A percentile compares a stretch with the other conserved stretches of the same genome.
These are phyloP conservation scores for Crocuta crocuta DNA, from an alignment of 2,113 vertebrate species.

Conservation along the genomic window DNA sequence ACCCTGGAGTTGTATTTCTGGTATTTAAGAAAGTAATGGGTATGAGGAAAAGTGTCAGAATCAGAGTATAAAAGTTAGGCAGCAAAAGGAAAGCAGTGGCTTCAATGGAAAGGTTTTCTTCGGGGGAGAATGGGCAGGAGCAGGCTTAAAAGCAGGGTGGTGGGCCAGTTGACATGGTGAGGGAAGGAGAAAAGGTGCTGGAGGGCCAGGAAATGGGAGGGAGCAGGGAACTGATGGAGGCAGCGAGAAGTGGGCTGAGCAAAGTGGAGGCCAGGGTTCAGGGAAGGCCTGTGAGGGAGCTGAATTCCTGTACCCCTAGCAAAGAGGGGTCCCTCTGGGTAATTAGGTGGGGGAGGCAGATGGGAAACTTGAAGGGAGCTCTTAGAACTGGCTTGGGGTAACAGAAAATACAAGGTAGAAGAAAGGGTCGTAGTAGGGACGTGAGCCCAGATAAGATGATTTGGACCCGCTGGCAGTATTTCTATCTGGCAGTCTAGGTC, in stretches of 20 bases:
- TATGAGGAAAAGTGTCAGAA: slow-evolving; percentile 12
- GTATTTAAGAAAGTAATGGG: slow-evolving; percentile 30
- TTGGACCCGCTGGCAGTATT: neutral
- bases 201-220: neutral
- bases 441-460: neutral
- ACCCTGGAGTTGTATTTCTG: neutral
- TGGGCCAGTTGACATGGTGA: neutral
- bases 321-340: neutral
- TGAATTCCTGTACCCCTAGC: neutral
- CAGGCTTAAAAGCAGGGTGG: neutral
- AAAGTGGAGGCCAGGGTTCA: neutral
- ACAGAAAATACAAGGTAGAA: neutral
- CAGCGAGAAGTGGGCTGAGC: neutral
- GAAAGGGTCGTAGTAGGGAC: neutral
- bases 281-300: neutral
- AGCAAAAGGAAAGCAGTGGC: neutral
- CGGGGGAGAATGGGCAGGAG: neutral
- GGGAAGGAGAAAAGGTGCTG: neutral
- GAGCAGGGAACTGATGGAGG: neutral
- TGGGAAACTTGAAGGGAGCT: neutral
- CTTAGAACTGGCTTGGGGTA: neutral
- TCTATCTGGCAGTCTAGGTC: neutral
- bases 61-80: neutral
- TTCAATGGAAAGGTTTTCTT: neutral
- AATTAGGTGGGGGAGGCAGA: neutral